Base-by-base conservation (phyloP, 2,888 invertebrate genomes). In the Ophion obscuratus region DNA sequence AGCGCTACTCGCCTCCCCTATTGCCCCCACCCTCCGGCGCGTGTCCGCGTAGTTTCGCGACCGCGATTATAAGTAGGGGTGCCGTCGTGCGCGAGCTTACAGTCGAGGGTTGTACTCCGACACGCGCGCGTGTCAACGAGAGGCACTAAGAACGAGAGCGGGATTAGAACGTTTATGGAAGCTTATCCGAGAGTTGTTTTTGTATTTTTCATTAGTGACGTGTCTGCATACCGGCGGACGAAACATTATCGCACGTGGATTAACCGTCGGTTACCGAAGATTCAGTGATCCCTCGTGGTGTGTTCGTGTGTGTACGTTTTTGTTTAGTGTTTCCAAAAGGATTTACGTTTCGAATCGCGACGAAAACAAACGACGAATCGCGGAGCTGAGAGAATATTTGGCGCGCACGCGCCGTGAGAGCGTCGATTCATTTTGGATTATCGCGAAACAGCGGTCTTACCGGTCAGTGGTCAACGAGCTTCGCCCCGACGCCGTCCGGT, bases 21-120 rank as follows among this genome's bases (percentile, higher is more conserved):
- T 14, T n/a, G 4, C 66, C n/a, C 17, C 36, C 76, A 66, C 79
- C 82, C 79, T 82, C 71, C 74, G 83, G 44, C 70, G 14, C 68
- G 40, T 68, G 47, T 24, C 53, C 53, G 17, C 47, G 53, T 20
- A 70, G 53, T 70, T 73, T 73, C 59, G 31, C 20, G 27, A 77
- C 67, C 92, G 91, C 90, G 92, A 93, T 94, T 94, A 94, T 93
- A 94, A 94, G 93, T 94, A 94, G 93, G 94, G 94, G 94, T 94
- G 93, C 92, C 88, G 75, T 87, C 86, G 86, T 89, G 88, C 86
- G 89, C 88, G 92, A 90, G 92, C 92, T 93, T 94, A 92, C 94
- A 94, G 94, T 94, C 93, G 94, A 94, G 94, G 94, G 93, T 93
- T 93, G 93, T 84, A 91, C 92, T 88, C 88, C 84, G 78, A 79